Percentiles rank a stretch among this genome's conserved stretches.
Evolutionary conservation across 2,888 invertebrate genomes (phyloP).

Genomic region (Brenthis hecate): DNA sequence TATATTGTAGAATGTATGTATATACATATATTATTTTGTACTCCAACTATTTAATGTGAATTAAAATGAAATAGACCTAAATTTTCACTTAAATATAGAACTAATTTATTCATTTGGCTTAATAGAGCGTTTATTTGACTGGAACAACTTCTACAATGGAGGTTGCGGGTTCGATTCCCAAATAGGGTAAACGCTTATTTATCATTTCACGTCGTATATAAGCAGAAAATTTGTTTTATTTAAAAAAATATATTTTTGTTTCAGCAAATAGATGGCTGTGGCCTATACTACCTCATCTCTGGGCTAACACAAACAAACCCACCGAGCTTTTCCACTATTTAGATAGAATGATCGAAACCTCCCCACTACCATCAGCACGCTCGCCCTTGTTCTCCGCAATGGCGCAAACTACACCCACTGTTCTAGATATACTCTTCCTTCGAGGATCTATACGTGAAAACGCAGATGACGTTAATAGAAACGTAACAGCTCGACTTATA

Average conservation of each 20-base stretch:
- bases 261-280: constrained; percentile 84
- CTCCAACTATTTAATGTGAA: neutral
- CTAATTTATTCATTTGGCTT: no score
- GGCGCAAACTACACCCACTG: constrained; percentile 88
- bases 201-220: neutral
- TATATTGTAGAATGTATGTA: no score
- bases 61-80: no score
- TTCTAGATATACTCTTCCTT: constrained; percentile 83
- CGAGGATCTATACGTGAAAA: constrained; percentile 84
- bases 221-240: no score
- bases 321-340: constrained; percentile 65
- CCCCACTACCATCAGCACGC: constrained; percentile 65
- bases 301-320: constrained; percentile 83
- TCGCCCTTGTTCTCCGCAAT: constrained; percentile 85
- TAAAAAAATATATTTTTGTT: constrained; percentile 33
- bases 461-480: constrained; percentile 86
- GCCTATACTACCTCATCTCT: constrained; percentile 84
- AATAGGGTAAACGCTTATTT: no score
- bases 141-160: no score
- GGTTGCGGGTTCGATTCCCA: no score
- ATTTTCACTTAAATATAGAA: no score
- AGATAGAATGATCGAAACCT: constrained; percentile 65
- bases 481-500: constrained; percentile 86
- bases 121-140: no score
- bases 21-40: no score